Conservation (phyloP, 2,113 vertebrate genomes). For the Erythrolamprus reginae region DNA sequence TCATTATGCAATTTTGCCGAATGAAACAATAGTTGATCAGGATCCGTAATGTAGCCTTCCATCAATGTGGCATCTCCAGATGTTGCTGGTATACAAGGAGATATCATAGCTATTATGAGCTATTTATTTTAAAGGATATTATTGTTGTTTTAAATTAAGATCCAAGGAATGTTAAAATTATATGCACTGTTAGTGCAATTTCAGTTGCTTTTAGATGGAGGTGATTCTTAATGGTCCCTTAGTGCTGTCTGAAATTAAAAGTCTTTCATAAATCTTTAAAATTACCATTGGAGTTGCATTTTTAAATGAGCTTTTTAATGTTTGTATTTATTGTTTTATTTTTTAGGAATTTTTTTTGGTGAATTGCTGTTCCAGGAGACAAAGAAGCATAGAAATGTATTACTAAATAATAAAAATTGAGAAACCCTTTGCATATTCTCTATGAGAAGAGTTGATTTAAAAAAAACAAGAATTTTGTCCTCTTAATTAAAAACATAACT, state of each 20-base stretch:
- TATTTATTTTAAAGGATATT: background rate
- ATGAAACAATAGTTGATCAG: background rate
- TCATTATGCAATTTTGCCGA: background rate
- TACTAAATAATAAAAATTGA: constrained; percentile 6
- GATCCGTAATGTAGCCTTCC: background rate
- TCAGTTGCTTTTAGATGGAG: background rate
- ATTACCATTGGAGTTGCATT: background rate
- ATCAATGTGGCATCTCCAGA: background rate
- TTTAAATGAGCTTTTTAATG: background rate
- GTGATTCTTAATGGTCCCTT: background rate
- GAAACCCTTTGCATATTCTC: constrained; percentile 13
- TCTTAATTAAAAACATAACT: background rate
- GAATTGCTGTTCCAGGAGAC: background rate
- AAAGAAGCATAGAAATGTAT: background rate
- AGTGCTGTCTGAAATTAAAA: background rate
- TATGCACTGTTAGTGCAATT: background rate
- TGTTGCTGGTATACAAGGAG: background rate
- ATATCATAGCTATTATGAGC: background rate
- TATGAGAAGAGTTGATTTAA: constrained; percentile 21
- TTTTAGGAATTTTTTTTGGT: too few species aligned
- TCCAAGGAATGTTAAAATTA: background rate
- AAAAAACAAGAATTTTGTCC: background rate
- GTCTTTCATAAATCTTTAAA: background rate
- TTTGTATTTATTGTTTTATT: background rate
- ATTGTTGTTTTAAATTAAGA: background rate